Evolutionary conservation across 2,797 vertebrate species (phyloP).

Genomic region (Gallinago nigripennis): DNA sequence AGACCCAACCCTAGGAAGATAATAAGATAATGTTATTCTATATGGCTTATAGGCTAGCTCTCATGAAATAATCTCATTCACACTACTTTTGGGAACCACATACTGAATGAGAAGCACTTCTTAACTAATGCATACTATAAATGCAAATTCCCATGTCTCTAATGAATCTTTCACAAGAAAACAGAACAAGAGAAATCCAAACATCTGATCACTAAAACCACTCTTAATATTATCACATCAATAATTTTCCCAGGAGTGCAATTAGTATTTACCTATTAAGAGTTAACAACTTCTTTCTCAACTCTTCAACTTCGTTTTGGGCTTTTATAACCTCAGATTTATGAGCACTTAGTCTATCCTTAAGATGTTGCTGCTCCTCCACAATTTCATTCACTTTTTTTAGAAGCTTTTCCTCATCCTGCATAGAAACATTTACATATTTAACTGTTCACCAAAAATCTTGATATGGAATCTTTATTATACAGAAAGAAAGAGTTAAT

Average conservation of each 20-base stretch:
- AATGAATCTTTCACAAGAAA: background rate
- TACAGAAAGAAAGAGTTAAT: background rate
- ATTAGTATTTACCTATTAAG: constrained; percentile 81
- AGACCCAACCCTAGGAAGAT: background rate
- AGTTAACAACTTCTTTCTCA: constrained; percentile 73
- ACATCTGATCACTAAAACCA: background rate
- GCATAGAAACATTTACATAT: background rate
- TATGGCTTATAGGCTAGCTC: background rate
- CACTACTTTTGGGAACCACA: background rate
- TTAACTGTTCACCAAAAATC: background rate
- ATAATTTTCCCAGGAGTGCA: background rate
- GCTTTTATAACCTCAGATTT: constrained; percentile 71
- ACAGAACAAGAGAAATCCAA: background rate
- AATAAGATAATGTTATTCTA: background rate
- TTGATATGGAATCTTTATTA: background rate
- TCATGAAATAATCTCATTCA: background rate
- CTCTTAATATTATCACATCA: background rate
- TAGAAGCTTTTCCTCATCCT: constrained; percentile 86
- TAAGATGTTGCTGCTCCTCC: constrained; percentile 76
- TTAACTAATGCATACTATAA: background rate
- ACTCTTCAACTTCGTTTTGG: constrained; percentile 83
- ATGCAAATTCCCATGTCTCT: background rate
- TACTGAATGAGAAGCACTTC: background rate
- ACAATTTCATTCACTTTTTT: constrained; percentile 76
- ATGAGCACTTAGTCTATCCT: constrained; percentile 75